Evolutionary conservation across 2,888 invertebrate species (phyloP).

Genomic region (Chalcis sispes): DNA sequence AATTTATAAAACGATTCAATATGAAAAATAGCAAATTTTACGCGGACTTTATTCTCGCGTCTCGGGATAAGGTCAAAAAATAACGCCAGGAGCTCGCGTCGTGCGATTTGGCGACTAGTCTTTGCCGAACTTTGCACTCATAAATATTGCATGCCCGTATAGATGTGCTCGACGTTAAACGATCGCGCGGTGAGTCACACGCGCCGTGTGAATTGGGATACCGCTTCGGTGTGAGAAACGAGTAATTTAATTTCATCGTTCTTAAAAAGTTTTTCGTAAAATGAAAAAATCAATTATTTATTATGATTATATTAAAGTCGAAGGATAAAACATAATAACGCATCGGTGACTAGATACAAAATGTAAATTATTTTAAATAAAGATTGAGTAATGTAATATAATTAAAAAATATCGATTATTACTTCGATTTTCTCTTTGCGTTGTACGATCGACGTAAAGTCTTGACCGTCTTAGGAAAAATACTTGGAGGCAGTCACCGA

Average conservation of each 20-base stretch:
- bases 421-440: neutral
- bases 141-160: constrained; percentile 14
- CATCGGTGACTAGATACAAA: neutral
- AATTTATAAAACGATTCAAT: constrained; percentile 38
- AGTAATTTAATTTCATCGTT: constrained; percentile 1
- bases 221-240: neutral
- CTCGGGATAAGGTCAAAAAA: no score
- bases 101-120: neutral
- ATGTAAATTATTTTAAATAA: neutral
- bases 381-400: neutral
- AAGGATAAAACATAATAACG: neutral
- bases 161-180: constrained; percentile 27
- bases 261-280: no score
- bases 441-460: constrained; percentile 31
- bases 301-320: no score
- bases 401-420: neutral
- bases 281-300: no score
- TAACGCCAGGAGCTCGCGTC: no score
- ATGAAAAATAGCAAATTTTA: constrained; percentile 44
- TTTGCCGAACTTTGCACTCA: constrained; percentile 9
- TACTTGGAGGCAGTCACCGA: constrained; percentile 10
- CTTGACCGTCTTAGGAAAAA: constrained; percentile 33
- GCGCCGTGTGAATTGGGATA: constrained; percentile 33
- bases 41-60: constrained; percentile 12
- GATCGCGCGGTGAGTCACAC: constrained; percentile 8